Base-by-base conservation (phyloP, 2,888 invertebrate species). In the Aporophyla nigra region DNA sequence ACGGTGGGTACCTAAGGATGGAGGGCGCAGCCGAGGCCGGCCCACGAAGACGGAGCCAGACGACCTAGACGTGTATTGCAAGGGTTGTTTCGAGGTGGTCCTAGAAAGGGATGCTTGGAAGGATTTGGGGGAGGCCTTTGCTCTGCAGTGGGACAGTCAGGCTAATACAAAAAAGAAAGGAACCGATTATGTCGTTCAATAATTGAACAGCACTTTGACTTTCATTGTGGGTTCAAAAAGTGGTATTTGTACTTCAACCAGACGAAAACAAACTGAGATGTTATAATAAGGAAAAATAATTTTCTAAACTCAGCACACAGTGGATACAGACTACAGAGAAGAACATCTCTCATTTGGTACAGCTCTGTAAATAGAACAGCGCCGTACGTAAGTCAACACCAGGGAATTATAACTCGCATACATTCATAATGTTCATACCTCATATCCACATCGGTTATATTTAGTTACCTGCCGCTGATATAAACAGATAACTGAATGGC, bases 311-410 rank as follows among this genome's bases (percentile, higher is more conserved):
- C 49, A 27, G 21, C 16, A 12, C 24, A 6, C 24, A 24, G 14
- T 40, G 19, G 21, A 10, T 6, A 54, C 40, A 59, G 27, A 49
- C 33, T 56, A 43, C 43, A 53, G 33, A 61, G 51, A 27, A 40
- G 24, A 73, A 10, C 43, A 33, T 33, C 56, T 62, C 54, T 56
- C 27, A 40, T 49, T 24, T 49, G n/a, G 27, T 54, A 54, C 61
- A 43, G 27, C 1, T 40, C 74, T 74, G 74, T 72, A 53, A 77
- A 74, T 74, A 81, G 77, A 43, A 6, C 56, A n/a, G 27, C 33
- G 24, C 46, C 51, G 81, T 63, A 63, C 21, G 43, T 81, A 56
- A 53, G 43, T 78, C 77, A 65, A 74, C 82, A 53, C 82, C 24
- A n/a, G 24, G 40, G 81, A 24, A 14, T 74, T 33, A 77, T 74